Base-by-base conservation (phyloP, 2,888 invertebrate species). In the Synergus japonicus region DNA sequence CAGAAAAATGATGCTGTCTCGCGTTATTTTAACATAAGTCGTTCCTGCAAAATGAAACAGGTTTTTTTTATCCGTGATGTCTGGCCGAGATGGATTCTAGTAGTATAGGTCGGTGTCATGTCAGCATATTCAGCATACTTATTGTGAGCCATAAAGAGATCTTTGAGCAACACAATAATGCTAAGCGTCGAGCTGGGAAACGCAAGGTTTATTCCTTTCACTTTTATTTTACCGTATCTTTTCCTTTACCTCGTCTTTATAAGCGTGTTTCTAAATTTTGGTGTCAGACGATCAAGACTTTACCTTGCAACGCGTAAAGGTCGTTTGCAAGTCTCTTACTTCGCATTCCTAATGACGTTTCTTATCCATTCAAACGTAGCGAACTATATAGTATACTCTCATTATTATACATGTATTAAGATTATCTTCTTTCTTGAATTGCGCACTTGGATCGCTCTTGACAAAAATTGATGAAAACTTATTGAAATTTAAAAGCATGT, bases 151-250 rank as follows among this genome's bases (percentile, higher is more conserved):
- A 77, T 54, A 54, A 54, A 54, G 54, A 54, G 60, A 77, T 63
- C 65, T 60, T 76, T 79, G 58, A 13, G 54, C 67, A 79, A 77
- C 78, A 60, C 80, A 73, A 73, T 77, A 78, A 78, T 76, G 54
- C 73, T 73, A 78, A 77, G 64, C 77, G 77, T 43, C 22, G 22
- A 22, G 22, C 22, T 22, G 76, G 76, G 76, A 81, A 87, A 85
- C 80, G 86, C 90, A 91, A 91, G 91, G 91, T 90, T 90, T 86
- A 83, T 85, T 89, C 90, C 91, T 91, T 91, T 91, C 91, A 91
- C 91, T 91, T 91, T 91, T 89, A 91, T 90, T 88, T 83, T 79
- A 65, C 83, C 85, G 83, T 87, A 87, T 82, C 83, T 86, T 85
- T 85, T 82, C 83, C 82, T 76, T 83, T 82, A 78, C 82, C 73